Percentiles rank a stretch among this genome's conserved stretches.
phyloP scores from a whole-genome alignment of 1,140 invertebrate species.

The Brachionus asplanchnoidis region DNA sequence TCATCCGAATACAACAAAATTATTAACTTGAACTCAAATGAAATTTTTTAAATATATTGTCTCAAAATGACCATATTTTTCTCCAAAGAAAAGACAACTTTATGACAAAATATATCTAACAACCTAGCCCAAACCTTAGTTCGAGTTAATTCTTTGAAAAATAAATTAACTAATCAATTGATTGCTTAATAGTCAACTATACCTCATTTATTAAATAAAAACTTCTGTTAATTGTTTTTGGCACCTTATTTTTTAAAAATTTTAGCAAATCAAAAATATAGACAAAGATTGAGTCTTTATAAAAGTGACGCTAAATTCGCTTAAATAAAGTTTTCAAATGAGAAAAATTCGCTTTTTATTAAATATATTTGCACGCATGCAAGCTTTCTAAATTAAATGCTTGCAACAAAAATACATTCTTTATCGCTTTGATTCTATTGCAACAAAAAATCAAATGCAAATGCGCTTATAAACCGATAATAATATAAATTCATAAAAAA shows the following conservation, averaged over 20 bases:
- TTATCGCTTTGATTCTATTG: background rate
- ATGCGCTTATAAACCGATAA: slow-evolving; percentile 31
- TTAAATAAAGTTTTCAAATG: background rate
- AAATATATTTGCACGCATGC: background rate
- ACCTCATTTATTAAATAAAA: background rate
- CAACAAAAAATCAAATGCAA: slow-evolving; percentile 3
- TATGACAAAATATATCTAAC: too few relatives aligned
- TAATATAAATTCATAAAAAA: slow-evolving; percentile 8
- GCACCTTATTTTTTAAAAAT: too few relatives aligned
- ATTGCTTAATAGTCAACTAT: too few relatives aligned
- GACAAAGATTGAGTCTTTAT: background rate
- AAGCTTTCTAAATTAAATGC: background rate
- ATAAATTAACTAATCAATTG: too few relatives aligned
- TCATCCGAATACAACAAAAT: too few relatives aligned
- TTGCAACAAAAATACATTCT: background rate
- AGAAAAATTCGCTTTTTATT: background rate
- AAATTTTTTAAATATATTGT: too few relatives aligned
- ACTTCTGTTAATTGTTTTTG: background rate
- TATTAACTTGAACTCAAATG: too few relatives aligned
- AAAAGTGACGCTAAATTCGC: background rate
- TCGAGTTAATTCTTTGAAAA: too few relatives aligned
- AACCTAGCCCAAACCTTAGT: too few relatives aligned
- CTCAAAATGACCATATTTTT: too few relatives aligned
- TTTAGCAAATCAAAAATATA: background rate
- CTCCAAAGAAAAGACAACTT: too few relatives aligned